A percentile compares a stretch with the other conserved stretches of the same genome.
These are phyloP conservation scores for Morpho achilles DNA, from an alignment of 2,888 invertebrate genomes.

Conservation along the genomic window DNA sequence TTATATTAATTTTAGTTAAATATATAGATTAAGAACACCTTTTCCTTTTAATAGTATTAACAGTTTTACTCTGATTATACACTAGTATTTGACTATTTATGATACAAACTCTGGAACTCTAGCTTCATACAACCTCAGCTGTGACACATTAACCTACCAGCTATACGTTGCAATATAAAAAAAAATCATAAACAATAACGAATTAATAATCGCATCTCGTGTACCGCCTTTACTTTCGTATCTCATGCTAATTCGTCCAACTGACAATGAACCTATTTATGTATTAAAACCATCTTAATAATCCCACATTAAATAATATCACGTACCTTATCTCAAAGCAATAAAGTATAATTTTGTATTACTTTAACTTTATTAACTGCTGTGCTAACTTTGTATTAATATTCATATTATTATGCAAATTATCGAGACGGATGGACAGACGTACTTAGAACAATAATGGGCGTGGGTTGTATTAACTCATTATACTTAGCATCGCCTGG, in stretches of 20 bases:
- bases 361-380: slow-evolving; percentile 1
- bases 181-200: slow-evolving; percentile 25
- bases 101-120: too few relatives aligned
- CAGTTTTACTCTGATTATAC: too few relatives aligned
- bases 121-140: too few relatives aligned
- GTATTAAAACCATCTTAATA: slow-evolving; percentile 35
- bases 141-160: too few relatives aligned
- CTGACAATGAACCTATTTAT: slow-evolving; percentile 73
- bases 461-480: slow-evolving; percentile 73
- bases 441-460: slow-evolving; percentile 69
- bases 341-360: slow-evolving; percentile 28
- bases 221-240: slow-evolving; percentile 65
- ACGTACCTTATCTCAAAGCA: slow-evolving; percentile 4
- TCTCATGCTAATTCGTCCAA: slow-evolving; percentile 70
- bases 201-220: slow-evolving; percentile 44
- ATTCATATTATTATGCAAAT: slow-evolving; percentile 68
- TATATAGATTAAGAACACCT: too few relatives aligned
- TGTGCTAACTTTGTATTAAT: slow-evolving; percentile 37
- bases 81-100: too few relatives aligned
- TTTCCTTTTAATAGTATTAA: too few relatives aligned
- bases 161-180: not conserved
- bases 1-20: too few relatives aligned
- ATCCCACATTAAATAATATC: not conserved
- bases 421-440: slow-evolving; percentile 53
- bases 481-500: slow-evolving; percentile 58